Evolutionary conservation across 2,113 vertebrate species (phyloP), one percentile per base, ranked within the genome.

Genomic region (Oryzias woworae): DNA sequence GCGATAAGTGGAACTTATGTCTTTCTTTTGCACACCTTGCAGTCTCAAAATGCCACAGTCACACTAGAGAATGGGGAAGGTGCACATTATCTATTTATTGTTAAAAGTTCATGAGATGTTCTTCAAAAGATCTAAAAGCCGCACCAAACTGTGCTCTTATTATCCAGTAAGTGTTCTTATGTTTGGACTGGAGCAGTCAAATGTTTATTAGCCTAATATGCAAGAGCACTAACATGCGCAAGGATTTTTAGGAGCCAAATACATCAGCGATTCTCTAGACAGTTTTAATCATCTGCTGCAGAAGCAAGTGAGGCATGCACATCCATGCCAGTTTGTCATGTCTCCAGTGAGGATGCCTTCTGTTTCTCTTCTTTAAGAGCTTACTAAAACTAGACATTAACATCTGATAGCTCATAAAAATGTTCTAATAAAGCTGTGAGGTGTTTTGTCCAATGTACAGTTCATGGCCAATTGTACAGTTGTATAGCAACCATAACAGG

Each of bases 91-190:
- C 44, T 73, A 91, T 91, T 91, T 91, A 92, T 92, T 91, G 83
- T 77, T 78, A 43, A 84, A 85, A 71, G 81, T 82, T 87, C 61
- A 73, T 69, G 16, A 81, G 64, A 62, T 74, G 62, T 79, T 68
- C 26, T 69, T 77, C 66, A 47, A 42, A 70, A 73, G 77, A 76
- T 83, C 82, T 66, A 63, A 74, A 86, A 85, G 90, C 91, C 85
- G 86, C 91, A 94, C 94, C 95, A 91, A 92, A 94, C 90, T 93
- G 95, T 96, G 95, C 94, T 96, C 94, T 96, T 95, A 95, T 83
- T 87, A 77, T 87, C 88, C 85, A 91, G 88, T 73, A 94, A 94
- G 93, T 95, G 92, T 94, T 96, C 90, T n/a, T n/a, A n/a, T n/a
- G n/a, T n/a, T n/a, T n/a, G n/a, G n/a, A n/a, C n/a, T n/a, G n/a